A percentile compares a stretch with the other conserved stretches of the same genome.
Evolutionary conservation across 2,888 invertebrate species (phyloP).

Genomic region (Caradrina kadenii): DNA sequence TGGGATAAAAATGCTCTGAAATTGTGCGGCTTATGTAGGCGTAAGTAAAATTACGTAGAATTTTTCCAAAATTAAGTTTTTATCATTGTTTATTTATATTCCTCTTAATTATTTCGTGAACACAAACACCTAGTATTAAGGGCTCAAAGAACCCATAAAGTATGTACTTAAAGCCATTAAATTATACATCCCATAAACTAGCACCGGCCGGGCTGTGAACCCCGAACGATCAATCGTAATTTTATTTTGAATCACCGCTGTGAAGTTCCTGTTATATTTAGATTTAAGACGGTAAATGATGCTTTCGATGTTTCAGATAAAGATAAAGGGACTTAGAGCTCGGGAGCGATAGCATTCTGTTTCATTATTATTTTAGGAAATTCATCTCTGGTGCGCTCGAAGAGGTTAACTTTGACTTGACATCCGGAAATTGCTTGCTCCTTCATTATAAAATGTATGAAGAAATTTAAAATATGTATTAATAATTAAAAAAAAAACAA

Average conservation of each 20-base stretch:
- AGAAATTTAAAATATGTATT: too few species aligned
- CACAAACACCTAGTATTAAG: conserved; percentile 21
- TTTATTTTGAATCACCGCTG: conserved; percentile 52
- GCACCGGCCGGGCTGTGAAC: conserved; percentile 51
- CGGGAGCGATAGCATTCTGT: conserved; percentile 10
- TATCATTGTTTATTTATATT: conserved; percentile 23
- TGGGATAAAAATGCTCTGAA: conserved; percentile 43
- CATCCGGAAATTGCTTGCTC: neutral
- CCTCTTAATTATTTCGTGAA: conserved; percentile 28
- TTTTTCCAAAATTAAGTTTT: conserved; percentile 3
- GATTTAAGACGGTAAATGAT: conserved; percentile 37
- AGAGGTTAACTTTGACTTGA: neutral
- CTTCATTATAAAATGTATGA: too few species aligned
- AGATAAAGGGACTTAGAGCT: conserved; percentile 21
- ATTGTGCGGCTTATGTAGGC: conserved; percentile 36
- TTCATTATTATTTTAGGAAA: conserved; percentile 25
- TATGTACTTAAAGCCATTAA: conserved; percentile 42
- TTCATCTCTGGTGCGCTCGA: neutral
- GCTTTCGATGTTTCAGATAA: conserved; percentile 35
- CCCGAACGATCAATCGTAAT: conserved; percentile 57
- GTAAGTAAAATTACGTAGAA: conserved; percentile 21
- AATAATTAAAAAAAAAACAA: too few species aligned
- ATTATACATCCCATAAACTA: conserved; percentile 47
- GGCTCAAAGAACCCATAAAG: conserved; percentile 48
- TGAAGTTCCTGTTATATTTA: conserved; percentile 45